Evolutionary conservation across 2,797 vertebrate genomes (phyloP).

Genomic region (Melanotaenia boesemani): DNA sequence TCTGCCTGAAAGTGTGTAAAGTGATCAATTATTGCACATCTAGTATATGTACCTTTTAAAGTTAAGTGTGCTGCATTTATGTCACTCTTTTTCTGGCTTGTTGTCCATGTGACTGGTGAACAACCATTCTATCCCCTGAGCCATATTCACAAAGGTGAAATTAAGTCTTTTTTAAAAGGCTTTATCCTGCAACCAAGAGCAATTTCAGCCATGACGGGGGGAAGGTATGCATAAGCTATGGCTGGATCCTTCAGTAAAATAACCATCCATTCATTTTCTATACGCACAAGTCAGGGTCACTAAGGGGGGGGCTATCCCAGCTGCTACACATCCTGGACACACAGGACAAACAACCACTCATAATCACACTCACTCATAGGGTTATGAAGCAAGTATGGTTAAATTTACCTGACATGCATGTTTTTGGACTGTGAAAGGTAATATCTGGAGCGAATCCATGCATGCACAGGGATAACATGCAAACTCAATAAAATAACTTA

Average conservation of each 20-base stretch:
- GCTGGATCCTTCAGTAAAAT: background rate
- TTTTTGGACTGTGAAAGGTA: too few relatives aligned
- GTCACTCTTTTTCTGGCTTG: background rate
- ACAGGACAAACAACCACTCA: too few relatives aligned
- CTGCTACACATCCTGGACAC: too few relatives aligned
- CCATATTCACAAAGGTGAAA: background rate
- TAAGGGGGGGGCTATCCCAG: too few relatives aligned
- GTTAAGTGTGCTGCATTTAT: background rate
- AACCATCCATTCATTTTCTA: too few relatives aligned
- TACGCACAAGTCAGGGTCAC: background rate
- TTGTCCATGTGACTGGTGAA: background rate
- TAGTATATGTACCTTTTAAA: background rate
- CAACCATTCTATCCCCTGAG: background rate
- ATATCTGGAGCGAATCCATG: too few relatives aligned
- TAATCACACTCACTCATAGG: too few relatives aligned
- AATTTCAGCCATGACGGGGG: conserved; percentile 39
- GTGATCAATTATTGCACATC: background rate
- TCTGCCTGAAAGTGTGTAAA: background rate
- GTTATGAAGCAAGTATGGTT: too few relatives aligned
- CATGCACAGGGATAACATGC: too few relatives aligned
- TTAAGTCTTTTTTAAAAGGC: background rate
- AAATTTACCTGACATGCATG: too few relatives aligned
- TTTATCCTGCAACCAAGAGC: conserved; percentile 28
- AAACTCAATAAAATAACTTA: conserved; percentile 9
- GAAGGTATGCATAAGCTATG: conserved; percentile 31